Evolutionary conservation across 2,888 invertebrate species (phyloP).

Genomic region (Campoplex nolae): DNA sequence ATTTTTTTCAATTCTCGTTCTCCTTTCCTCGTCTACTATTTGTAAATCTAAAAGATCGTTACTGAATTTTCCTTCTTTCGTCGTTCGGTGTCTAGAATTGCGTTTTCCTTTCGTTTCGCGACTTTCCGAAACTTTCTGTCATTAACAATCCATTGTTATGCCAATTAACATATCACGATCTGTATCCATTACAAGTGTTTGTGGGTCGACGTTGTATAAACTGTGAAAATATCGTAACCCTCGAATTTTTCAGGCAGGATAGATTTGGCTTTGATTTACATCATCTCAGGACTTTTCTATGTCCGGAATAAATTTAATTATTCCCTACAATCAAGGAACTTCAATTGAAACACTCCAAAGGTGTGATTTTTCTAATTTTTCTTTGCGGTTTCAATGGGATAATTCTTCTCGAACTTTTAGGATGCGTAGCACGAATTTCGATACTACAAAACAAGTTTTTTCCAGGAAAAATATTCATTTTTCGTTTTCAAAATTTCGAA

Average conservation of each 20-base stretch:
- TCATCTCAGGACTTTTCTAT: background rate
- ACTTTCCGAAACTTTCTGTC: background rate
- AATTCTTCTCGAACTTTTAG: background rate
- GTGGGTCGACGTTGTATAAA: background rate
- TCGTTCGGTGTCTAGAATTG: constrained; percentile 52
- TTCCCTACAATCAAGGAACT: background rate
- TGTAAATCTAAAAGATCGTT: constrained; percentile 70
- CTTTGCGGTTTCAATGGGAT: background rate
- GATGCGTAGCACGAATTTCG: no score
- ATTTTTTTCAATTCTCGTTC: constrained; percentile 38
- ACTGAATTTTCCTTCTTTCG: constrained; percentile 36
- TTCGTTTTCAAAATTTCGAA: no score
- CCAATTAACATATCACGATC: constrained; percentile 16
- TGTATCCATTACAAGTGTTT: background rate
- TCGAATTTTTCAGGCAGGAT: background rate
- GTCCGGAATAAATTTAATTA: background rate
- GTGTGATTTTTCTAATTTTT: background rate
- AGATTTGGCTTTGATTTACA: constrained; percentile 4
- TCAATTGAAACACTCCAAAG: background rate
- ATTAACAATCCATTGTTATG: constrained; percentile 14
- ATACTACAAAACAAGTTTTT: no score
- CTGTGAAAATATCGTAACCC: background rate
- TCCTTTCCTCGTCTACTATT: constrained; percentile 61
- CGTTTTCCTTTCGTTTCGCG: background rate
- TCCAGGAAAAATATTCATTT: no score